These are phyloP conservation scores for Dendronephthya gigantea DNA, from an alignment of 64 coral and sea anemone genomes.

Conservation along the genomic window DNA sequence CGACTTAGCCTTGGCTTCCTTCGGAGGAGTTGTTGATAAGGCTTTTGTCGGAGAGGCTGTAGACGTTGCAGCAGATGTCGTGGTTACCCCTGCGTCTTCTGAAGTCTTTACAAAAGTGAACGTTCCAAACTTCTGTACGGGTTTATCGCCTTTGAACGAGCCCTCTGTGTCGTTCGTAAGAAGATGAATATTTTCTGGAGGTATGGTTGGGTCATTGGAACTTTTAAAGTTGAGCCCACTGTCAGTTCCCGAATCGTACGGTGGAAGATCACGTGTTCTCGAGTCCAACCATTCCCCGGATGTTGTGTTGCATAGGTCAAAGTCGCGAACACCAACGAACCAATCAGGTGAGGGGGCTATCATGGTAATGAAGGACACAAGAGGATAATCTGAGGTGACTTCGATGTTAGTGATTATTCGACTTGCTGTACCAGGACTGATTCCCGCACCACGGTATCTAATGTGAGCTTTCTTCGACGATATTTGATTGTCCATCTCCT, in stretches of 20 bases:
- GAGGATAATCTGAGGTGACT: not conserved
- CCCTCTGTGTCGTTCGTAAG: conserved; percentile 19
- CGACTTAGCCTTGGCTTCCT: not conserved
- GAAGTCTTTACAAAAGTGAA: not conserved
- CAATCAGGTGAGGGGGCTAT: conserved; percentile 45
- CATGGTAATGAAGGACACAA: conserved; percentile 24
- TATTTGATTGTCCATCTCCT: not conserved
- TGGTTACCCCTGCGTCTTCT: not conserved
- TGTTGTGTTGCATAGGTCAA: conserved; percentile 14
- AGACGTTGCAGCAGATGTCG: not conserved
- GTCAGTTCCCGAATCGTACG: conserved; percentile 44
- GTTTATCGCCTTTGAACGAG: not conserved
- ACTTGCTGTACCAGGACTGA: not conserved
- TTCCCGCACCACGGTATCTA: not conserved
- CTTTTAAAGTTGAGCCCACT: not conserved
- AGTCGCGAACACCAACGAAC: conserved; percentile 43
- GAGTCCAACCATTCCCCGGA: conserved; percentile 26
- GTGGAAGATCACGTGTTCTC: not conserved
- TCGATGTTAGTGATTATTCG: not conserved
- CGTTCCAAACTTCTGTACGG: conserved; percentile 14
- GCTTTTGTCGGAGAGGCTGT: not conserved
- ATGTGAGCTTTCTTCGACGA: not conserved
- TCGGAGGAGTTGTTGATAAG: no score
- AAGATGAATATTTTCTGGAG: not conserved
- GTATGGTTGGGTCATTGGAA: not conserved